These are phyloP conservation scores for Nemoura dubitans DNA, from an alignment of 2,888 invertebrate species.

Conservation along the genomic window DNA sequence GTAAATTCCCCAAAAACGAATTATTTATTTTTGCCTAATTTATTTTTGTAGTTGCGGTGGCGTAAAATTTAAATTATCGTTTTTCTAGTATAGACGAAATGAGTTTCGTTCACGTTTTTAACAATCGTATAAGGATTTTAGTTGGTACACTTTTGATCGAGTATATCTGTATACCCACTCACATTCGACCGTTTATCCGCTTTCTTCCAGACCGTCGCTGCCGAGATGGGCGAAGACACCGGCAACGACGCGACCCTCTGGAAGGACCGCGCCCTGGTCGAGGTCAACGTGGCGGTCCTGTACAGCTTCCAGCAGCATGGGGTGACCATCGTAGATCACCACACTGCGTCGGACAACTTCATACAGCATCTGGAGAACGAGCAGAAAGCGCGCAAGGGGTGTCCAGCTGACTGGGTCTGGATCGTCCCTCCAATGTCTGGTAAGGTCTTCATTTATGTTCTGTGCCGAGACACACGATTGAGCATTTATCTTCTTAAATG, in stretches of 20 bases:
- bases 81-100: no score
- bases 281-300: constrained; percentile 89
- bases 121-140: no score
- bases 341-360: constrained; percentile 94
- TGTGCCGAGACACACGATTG: no score
- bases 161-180: no score
- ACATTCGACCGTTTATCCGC: no score
- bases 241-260: constrained; percentile 85
- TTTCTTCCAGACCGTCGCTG: constrained; percentile 74
- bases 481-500: no score
- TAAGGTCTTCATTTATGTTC: background rate
- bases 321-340: constrained; percentile 94
- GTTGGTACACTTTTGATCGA: no score
- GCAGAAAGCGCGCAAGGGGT: constrained; percentile 82
- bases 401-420: constrained; percentile 89
- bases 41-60: no score
- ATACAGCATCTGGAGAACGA: constrained; percentile 95
- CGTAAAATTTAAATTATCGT: no score
- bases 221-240: constrained; percentile 87
- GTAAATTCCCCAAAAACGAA: no score
- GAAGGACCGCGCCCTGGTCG: constrained; percentile 93
- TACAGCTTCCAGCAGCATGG: constrained; percentile 85
- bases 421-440: constrained; percentile 64
- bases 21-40: no score
- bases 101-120: no score